Evolutionary conservation across 2,113 vertebrate species (phyloP).

Genomic region (Colossoma macropomum): DNA sequence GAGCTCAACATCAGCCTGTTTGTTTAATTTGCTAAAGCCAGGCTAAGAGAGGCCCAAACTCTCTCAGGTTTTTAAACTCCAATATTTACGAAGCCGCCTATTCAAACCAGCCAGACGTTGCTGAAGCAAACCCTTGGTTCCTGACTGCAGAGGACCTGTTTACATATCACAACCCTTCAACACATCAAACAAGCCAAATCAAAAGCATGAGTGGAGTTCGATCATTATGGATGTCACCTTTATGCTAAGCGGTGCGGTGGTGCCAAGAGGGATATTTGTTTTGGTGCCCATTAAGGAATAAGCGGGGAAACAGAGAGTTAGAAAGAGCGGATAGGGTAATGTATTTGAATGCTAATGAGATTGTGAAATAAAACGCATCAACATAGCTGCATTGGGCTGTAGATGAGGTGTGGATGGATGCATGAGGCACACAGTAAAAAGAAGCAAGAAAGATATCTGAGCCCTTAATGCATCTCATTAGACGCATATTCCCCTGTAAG

Average conservation of each 20-base stretch:
- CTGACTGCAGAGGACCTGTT: not conserved
- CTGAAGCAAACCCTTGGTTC: not conserved
- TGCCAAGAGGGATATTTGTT: not conserved
- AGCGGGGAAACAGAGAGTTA: not conserved
- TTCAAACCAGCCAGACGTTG: not conserved
- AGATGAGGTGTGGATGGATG: conserved; percentile 7
- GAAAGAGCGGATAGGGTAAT: not conserved
- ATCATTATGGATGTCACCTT: not conserved
- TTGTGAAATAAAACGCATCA: not conserved
- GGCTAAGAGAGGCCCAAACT: not conserved
- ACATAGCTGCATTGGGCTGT: not conserved
- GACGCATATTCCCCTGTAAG: not conserved
- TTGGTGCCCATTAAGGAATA: not conserved
- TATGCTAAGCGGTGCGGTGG: not conserved
- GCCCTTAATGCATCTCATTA: not conserved
- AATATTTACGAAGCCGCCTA: conserved; percentile 9
- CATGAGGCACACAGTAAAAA: not conserved
- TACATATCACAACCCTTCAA: not conserved
- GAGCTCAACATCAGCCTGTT: not conserved
- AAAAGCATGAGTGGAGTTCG: not conserved
- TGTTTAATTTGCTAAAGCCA: conserved; percentile 23
- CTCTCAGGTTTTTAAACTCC: not conserved
- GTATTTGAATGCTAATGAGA: conserved; percentile 7
- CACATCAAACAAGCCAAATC: conserved; percentile 1
- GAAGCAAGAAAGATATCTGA: not conserved